Evolutionary conservation across 2,888 invertebrate species (phyloP), one percentile per base, ranked within the genome.

Genomic region (Cheilosia vernalis): DNA sequence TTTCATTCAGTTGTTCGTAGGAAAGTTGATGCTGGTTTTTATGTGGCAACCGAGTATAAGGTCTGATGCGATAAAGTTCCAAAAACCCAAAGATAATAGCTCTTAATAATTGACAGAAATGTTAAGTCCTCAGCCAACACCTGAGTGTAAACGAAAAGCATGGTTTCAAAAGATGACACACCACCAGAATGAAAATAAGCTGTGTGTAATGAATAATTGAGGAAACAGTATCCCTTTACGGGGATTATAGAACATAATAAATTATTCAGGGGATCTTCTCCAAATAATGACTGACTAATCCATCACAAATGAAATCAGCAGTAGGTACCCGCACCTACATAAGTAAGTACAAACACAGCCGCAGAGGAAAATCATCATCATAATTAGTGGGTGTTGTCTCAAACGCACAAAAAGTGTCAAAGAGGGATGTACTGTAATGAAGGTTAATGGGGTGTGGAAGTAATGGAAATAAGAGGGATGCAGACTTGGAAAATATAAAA

Each of bases 61-160:
- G 3, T 33, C 10, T 37, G 13, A 33, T 3, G 13, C 37, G 37
- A 9, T 30, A 4, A 37, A 44, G 42, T 30, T 80, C 37, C 60
- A 7, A 15, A 51, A 19, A 2, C 4, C 7, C 53, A 51, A 69
- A 64, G 61, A 73, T 58, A 51, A 56, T 42, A 73, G 69, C 74
- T 73, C 61, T 74, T 67, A 84, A 84, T 79, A 79, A 79, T 84
- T 84, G 73, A 83, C 63, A 84, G 63, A 63, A 56, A 44, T 49
- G 30, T 30, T 44, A 37, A 49, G 49, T 51, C 81, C 69, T 33
- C 61, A 70, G 53, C 63, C 63, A 61, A 78, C 55, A 61, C 56
- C 55, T 74, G n/a, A 63, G 44, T 49, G 63, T 42, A 21, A 58
- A 74, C 47, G 56, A 44, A 13, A 19, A 17, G 30, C 15, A 30